These are phyloP conservation scores for Drosophila borborema DNA, from an alignment of 2,888 invertebrate genomes.

Conservation along the genomic window DNA sequence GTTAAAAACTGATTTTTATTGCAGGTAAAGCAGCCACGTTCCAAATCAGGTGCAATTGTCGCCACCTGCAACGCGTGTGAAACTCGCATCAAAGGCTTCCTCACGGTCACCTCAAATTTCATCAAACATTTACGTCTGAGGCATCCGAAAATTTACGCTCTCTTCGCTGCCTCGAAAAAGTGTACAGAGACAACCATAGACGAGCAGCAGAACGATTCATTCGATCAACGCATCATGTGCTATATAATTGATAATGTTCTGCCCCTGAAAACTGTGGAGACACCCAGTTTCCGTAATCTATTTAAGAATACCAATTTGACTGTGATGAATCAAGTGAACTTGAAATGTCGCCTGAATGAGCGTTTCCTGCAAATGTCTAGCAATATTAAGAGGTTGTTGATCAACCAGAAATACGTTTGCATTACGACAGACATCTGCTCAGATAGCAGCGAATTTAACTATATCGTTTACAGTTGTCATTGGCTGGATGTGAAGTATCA, in stretches of 20 bases:
- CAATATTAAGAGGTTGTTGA: constrained; percentile 21
- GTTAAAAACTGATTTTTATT: neutral
- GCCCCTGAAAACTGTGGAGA: constrained; percentile 38
- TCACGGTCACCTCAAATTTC: constrained; percentile 48
- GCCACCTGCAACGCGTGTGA: constrained; percentile 50
- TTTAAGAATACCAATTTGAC: constrained; percentile 39
- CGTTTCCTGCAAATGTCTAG: constrained; percentile 33
- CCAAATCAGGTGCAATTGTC: constrained; percentile 32
- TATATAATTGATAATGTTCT: constrained; percentile 40
- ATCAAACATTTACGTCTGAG: constrained; percentile 50
- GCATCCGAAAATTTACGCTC: constrained; percentile 40
- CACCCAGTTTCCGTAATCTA: constrained; percentile 39
- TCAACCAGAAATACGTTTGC: constrained; percentile 41
- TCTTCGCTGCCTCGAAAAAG: constrained; percentile 40
- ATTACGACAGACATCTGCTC: constrained; percentile 37
- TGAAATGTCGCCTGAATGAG: constrained; percentile 22
- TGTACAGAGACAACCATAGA: constrained; percentile 16
- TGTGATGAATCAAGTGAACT: constrained; percentile 22
- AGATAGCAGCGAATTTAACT: constrained; percentile 7
- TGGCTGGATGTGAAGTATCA: constrained; percentile 47
- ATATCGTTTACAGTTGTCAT: constrained; percentile 43
- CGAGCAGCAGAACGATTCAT: constrained; percentile 26
- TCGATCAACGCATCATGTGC: constrained; percentile 32
- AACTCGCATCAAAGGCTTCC: constrained; percentile 45
- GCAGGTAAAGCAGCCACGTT: constrained; percentile 29